Conservation (phyloP, 2,113 vertebrate genomes). For the Phycodurus eques region DNA sequence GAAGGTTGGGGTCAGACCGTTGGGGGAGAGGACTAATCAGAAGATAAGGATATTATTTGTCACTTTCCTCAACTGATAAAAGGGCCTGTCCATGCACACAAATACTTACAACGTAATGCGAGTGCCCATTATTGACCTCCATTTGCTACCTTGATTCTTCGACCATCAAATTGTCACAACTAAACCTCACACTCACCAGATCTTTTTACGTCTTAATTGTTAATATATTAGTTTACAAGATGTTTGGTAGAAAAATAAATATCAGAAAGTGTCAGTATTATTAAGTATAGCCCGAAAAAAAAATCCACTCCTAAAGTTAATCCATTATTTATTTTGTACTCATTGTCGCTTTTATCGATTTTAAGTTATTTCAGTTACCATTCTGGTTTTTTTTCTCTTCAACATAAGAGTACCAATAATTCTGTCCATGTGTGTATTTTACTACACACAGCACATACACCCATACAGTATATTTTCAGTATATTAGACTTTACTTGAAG, state of each 20-base stretch:
- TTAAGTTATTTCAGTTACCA: too few species aligned
- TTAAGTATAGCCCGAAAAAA: too few species aligned
- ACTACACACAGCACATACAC: too few species aligned
- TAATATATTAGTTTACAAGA: not conserved
- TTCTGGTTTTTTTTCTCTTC: too few species aligned
- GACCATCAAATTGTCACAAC: not conserved
- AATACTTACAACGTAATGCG: conserved; percentile 5
- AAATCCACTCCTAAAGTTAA: too few species aligned
- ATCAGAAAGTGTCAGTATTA: too few species aligned
- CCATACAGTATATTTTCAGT: too few species aligned
- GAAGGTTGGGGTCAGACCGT: conserved; percentile 21
- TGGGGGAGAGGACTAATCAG: conserved; percentile 38
- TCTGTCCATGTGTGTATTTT: too few species aligned
- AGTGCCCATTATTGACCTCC: conserved; percentile 3
- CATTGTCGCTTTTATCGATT: too few species aligned
- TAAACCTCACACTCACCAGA: not conserved
- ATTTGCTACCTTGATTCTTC: conserved; percentile 6
- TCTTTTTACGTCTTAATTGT: not conserved
- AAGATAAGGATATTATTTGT: conserved; percentile 54
- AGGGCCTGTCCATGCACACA: conserved; percentile 11
- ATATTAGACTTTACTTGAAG: too few species aligned
- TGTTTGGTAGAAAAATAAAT: not conserved
- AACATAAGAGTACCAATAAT: too few species aligned
- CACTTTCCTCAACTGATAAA: conserved; percentile 45
- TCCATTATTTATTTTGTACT: too few species aligned